Base-by-base conservation (phyloP, 2,797 vertebrate genomes). In the Notoglanidium macrostoma region DNA sequence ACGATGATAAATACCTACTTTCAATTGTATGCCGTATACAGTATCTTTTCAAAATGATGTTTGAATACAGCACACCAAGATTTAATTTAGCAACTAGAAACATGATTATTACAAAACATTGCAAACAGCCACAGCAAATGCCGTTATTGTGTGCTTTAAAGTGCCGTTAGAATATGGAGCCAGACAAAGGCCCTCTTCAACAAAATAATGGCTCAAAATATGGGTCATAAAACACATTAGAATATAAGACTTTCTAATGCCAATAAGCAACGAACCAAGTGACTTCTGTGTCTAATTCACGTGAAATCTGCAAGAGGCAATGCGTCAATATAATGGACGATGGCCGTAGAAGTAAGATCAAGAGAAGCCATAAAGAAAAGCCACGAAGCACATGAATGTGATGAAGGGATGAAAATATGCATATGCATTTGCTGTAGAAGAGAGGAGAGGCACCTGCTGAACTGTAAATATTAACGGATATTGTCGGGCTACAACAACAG, bases 391-490 rank as follows among this genome's bases (percentile, higher is more conserved):
- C 23, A 51, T 14, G 23, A 17, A 35, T 12, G 29, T 23, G 5
- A 35, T 26, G 32, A 57, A 57, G 76, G 15, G n/a, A 35, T 57
- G 10, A n/a, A 70, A 49, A 74, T 23, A 6, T n/a, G 44, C 5
- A 5, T 67, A 1, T n/a, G 44, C 2, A 14, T 14, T 46, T 26
- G 70, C 40, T 73, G 23, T 15, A 14, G 51, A 23, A 79, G 49
- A 46, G 70, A 78, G 61, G 55, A 35, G 15, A 85, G 85, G 84
- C 90, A 90, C 90, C 89, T 90, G 90, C 90, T 76, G 23, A 40
- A 59, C 70, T 40, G 49, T 70, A 88, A 35, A 84, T 1, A 19
- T 2, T 12, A 44, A 87, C 49, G 8, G 76, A 29, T 19, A 23
- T 4, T 19, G 5, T 21, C 32, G 68, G 5, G 55, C 40, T 23